Conservation (phyloP, 2,888 invertebrate genomes). For the Tuberolachnus salignus region DNA sequence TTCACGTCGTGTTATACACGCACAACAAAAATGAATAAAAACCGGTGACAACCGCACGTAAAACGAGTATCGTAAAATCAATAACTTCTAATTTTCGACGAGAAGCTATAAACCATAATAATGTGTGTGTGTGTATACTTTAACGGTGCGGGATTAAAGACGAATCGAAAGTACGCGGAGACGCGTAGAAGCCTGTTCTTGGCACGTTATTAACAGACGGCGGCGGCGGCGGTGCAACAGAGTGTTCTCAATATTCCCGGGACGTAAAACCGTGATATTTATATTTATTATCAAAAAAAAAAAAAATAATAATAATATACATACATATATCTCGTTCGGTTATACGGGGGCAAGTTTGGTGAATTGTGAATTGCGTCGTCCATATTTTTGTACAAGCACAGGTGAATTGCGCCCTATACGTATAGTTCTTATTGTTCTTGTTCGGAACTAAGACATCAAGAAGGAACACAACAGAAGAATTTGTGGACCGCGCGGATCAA, state of each 20-base stretch:
- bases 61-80: slow-evolving; percentile 1
- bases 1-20: neutral
- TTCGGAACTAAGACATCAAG: too few species aligned
- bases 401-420: too few species aligned
- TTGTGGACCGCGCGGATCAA: too few species aligned
- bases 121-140: neutral
- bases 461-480: too few species aligned
- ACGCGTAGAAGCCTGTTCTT: slow-evolving; percentile 25
- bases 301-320: too few species aligned
- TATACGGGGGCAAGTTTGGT: too few species aligned
- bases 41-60: neutral
- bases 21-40: neutral
- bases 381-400: too few species aligned
- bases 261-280: neutral
- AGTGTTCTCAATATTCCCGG: neutral
- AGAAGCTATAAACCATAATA: neutral
- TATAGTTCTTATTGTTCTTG: too few species aligned
- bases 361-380: too few species aligned
- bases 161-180: slow-evolving; percentile 29
- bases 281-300: neutral
- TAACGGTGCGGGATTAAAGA: slow-evolving; percentile 26
- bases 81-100: slow-evolving; percentile 28
- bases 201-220: slow-evolving; percentile 39
- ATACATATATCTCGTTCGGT: too few species aligned
- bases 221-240: neutral